A percentile compares a stretch with the other conserved stretches of the same genome.
phyloP scores from a whole-genome alignment of 2,797 vertebrate genomes.

The Fratercula arctica region DNA sequence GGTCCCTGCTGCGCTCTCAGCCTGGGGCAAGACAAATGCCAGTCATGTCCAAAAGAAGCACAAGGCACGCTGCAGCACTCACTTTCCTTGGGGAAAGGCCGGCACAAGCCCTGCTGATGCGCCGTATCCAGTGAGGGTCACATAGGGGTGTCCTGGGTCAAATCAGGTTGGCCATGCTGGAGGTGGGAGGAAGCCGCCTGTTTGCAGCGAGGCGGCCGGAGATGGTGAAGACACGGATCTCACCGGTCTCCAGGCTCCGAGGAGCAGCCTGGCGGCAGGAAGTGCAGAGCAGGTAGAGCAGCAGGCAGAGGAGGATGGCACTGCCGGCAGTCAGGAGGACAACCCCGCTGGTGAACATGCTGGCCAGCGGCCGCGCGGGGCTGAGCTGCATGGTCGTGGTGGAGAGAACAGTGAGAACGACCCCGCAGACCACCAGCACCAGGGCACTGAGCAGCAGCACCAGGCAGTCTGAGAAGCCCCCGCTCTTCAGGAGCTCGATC shows the following conservation, averaged over 20 bases:
- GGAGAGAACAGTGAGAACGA: conserved; percentile 86
- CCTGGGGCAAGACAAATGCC: neutral
- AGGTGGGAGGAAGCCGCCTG: conserved; percentile 86
- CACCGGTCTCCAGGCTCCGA: conserved; percentile 62
- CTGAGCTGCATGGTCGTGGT: conserved; percentile 80
- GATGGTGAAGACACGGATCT: conserved; percentile 88
- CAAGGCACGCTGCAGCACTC: neutral
- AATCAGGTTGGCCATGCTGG: conserved; percentile 94
- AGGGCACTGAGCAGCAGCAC: conserved; percentile 87
- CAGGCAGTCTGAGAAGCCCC: conserved; percentile 87
- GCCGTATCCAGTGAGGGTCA: neutral
- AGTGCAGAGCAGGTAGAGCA: conserved; percentile 73
- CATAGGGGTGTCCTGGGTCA: conserved; percentile 55
- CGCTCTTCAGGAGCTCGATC: conserved; percentile 91
- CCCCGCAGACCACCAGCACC: conserved; percentile 86
- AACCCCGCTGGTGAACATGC: conserved; percentile 93
- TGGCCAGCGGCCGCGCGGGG: conserved; percentile 83
- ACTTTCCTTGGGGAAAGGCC: neutral
- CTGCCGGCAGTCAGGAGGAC: conserved; percentile 84
- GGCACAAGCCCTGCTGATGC: neutral
- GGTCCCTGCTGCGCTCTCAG: neutral
- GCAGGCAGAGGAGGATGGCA: conserved; percentile 79
- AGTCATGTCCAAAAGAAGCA: neutral
- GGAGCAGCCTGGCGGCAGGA: conserved; percentile 60
- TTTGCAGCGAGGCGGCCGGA: conserved; percentile 83